Evolutionary conservation across 2,797 vertebrate genomes (phyloP).

Genomic region (Threskiornis aethiopicus): DNA sequence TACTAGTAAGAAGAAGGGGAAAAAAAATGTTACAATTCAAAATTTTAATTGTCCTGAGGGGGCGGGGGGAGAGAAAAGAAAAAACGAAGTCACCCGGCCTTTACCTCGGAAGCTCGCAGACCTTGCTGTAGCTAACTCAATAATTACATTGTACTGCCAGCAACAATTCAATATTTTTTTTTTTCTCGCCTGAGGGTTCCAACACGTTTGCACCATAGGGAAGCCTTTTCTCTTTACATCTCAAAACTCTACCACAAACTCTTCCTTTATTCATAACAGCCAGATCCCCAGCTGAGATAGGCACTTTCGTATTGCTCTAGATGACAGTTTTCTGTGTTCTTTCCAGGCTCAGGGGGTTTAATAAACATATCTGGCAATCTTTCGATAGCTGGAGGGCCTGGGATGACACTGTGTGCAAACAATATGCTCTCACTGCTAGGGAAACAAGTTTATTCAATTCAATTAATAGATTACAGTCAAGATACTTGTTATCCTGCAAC

Average conservation of each 20-base stretch:
- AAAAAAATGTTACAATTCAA: not conserved
- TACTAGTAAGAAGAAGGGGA: not conserved
- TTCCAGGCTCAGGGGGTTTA: conserved; percentile 89
- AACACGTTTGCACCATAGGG: conserved; percentile 87
- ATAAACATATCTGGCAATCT: conserved; percentile 98
- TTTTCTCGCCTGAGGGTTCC: conserved; percentile 79
- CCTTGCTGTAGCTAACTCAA: conserved; percentile 72
- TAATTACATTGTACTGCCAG: conserved; percentile 81
- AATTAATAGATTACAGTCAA: conserved; percentile 95
- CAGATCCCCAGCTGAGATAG: conserved; percentile 87
- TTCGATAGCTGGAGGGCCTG: conserved; percentile 86
- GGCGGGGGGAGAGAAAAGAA: not conserved
- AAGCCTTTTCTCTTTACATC: conserved; percentile 82
- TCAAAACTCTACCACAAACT: conserved; percentile 84
- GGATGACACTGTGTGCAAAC: conserved; percentile 93
- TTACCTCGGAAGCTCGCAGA: conserved; percentile 69
- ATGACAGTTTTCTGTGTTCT: conserved; percentile 88
- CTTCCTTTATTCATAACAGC: conserved; percentile 87
- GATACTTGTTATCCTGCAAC: conserved; percentile 88
- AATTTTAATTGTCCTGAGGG: conserved; percentile 20
- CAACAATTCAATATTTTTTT: conserved; percentile 84
- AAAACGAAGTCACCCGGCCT: conserved; percentile 49
- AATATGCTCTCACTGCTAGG: conserved; percentile 84
- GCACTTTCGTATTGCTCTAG: conserved; percentile 82
- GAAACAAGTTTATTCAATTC: conserved; percentile 98